These are phyloP conservation scores for Papilio demoleus DNA, from an alignment of 2,888 invertebrate genomes.

Conservation along the genomic window DNA sequence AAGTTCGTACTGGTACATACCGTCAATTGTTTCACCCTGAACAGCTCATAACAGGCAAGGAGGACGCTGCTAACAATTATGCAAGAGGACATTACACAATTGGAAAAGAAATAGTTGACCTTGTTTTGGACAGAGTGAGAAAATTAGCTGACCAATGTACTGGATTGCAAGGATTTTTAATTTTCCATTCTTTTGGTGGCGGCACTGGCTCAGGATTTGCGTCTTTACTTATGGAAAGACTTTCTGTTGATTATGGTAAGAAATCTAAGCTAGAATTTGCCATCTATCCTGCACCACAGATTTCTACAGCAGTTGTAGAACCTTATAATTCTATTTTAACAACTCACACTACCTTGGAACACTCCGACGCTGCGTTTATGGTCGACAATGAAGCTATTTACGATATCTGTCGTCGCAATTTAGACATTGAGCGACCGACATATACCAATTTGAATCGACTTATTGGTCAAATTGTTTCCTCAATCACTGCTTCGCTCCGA, in stretches of 20 bases:
- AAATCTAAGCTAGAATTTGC: constrained; percentile 97
- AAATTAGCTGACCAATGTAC: constrained; percentile 95
- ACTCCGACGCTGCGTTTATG: constrained; percentile 98
- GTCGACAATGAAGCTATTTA: constrained; percentile 95
- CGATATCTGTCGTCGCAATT: constrained; percentile 95
- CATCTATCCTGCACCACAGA: constrained; percentile 97
- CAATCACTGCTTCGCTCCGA: constrained; percentile 96
- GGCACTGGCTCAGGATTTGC: constrained; percentile 98
- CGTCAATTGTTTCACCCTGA: constrained; percentile 98
- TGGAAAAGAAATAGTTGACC: constrained; percentile 96
- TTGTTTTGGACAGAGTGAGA: constrained; percentile 93
- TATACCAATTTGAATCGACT: constrained; percentile 97
- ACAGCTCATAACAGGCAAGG: constrained; percentile 97
- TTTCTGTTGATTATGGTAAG: constrained; percentile 97
- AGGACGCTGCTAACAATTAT: constrained; percentile 98
- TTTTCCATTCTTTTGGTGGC: constrained; percentile 97
- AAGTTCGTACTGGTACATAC: constrained; percentile 96
- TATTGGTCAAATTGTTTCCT: constrained; percentile 97
- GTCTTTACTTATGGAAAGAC: constrained; percentile 96
- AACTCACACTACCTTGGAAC: constrained; percentile 96
- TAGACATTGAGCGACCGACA: constrained; percentile 97
- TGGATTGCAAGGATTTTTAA: constrained; percentile 94
- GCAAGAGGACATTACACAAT: constrained; percentile 98
- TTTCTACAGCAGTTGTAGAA: constrained; percentile 95
- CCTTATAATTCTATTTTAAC: constrained; percentile 98